A percentile compares a stretch with the other conserved stretches of the same genome.
These are phyloP conservation scores for Drosophila imparisetae DNA, from an alignment of 2,888 invertebrate genomes.

Conservation along the genomic window DNA sequence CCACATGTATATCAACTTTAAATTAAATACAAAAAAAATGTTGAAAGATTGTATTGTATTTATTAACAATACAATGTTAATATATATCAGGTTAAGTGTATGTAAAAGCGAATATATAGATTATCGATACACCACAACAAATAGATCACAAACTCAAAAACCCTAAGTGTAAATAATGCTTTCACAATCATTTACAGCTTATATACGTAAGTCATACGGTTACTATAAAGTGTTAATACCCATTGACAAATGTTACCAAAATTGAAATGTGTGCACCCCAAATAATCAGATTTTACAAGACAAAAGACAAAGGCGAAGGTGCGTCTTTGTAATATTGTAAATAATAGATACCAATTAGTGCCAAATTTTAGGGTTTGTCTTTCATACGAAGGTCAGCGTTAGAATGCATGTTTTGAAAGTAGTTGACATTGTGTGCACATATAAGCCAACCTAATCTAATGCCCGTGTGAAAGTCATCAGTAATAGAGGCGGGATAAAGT, in stretches of 20 bases:
- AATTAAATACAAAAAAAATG: neutral
- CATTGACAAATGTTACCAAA: slow-evolving; percentile 15
- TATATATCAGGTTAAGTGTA: neutral
- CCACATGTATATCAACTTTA: neutral
- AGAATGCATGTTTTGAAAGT: slow-evolving; percentile 65
- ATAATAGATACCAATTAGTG: slow-evolving; percentile 28
- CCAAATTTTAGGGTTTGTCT: slow-evolving; percentile 16
- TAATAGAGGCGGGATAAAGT: slow-evolving; percentile 18
- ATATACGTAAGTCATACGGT: neutral
- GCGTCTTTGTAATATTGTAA: slow-evolving; percentile 19
- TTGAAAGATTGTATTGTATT: neutral
- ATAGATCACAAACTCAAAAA: neutral
- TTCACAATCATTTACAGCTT: neutral
- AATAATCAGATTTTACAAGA: slow-evolving; percentile 18
- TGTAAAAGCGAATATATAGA: neutral
- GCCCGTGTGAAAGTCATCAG: slow-evolving; percentile 24
- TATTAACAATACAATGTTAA: neutral
- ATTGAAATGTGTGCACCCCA: neutral
- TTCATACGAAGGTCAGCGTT: slow-evolving; percentile 39
- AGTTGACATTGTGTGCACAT: slow-evolving; percentile 74
- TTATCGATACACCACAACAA: neutral
- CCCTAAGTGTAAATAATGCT: neutral
- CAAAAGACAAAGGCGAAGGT: slow-evolving; percentile 28
- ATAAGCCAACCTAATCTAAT: slow-evolving; percentile 17
- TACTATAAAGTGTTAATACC: neutral